phyloP scores from a whole-genome alignment of 2,888 invertebrate species.

The Spisula solida region DNA sequence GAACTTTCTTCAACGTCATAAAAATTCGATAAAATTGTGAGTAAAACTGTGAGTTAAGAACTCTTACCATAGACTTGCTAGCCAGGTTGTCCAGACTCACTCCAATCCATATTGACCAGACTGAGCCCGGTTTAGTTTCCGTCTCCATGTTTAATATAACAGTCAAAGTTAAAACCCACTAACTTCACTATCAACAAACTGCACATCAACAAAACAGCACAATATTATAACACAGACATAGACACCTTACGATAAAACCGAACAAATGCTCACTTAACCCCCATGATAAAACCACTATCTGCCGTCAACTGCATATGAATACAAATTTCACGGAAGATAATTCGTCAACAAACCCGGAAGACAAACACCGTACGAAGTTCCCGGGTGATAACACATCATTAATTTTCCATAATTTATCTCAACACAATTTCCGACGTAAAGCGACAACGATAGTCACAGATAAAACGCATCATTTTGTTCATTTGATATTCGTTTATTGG shows the following conservation, averaged over 20 bases:
- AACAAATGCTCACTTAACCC: not conserved
- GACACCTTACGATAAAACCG: not conserved
- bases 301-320: not conserved
- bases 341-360: not conserved
- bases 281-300: not conserved
- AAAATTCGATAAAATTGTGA: too few relatives aligned
- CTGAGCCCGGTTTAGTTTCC: not conserved
- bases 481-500: not conserved
- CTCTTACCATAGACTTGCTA: not conserved
- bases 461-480: not conserved
- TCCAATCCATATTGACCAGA: slow-evolving; percentile 27
- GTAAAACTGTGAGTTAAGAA: too few relatives aligned
- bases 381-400: not conserved
- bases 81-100: slow-evolving; percentile 26
- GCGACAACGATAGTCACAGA: not conserved
- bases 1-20: too few relatives aligned
- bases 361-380: not conserved
- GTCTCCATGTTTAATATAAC: not conserved
- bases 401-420: not conserved
- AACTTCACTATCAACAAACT: not conserved
- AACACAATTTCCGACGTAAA: not conserved
- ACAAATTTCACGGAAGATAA: not conserved
- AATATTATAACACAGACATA: not conserved
- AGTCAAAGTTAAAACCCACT: not conserved
- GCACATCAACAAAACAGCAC: not conserved